A percentile compares a stretch with the other conserved stretches of the same genome.
Evolutionary conservation across 2,888 invertebrate genomes (phyloP).

Genomic region (Andrena minutula): DNA sequence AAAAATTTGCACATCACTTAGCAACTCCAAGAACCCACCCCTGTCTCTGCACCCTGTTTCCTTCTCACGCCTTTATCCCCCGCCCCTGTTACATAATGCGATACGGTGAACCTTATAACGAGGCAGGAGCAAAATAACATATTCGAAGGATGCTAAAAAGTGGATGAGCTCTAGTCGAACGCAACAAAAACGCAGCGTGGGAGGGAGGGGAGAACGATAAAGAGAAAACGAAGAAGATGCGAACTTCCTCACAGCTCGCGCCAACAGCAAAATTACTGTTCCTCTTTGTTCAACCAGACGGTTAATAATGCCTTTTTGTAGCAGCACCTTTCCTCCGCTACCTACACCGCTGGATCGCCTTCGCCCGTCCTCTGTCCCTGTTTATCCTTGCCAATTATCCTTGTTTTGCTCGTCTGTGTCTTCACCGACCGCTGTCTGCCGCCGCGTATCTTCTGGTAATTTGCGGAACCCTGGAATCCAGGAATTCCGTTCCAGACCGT

Average conservation of each 20-base stretch:
- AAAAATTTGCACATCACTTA: too few relatives aligned
- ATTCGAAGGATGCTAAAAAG: background rate
- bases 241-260: conserved; percentile 37
- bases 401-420: conserved; percentile 30
- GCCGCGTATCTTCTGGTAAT: conserved; percentile 63
- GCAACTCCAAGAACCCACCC: too few relatives aligned
- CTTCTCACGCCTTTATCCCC: too few relatives aligned
- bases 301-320: conserved; percentile 69
- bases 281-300: conserved; percentile 68
- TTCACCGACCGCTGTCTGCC: conserved; percentile 45
- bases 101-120: background rate
- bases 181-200: background rate
- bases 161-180: background rate
- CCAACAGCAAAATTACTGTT: conserved; percentile 46
- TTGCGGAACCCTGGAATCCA: conserved; percentile 66
- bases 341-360: conserved; percentile 50
- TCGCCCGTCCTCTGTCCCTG: background rate
- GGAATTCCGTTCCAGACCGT: conserved; percentile 73
- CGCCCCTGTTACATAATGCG: background rate
- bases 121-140: background rate
- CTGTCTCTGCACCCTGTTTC: too few relatives aligned
- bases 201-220: background rate
- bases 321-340: conserved; percentile 60
- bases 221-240: conserved; percentile 19
- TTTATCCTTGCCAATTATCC: conserved; percentile 12